Evolutionary conservation across 2,888 invertebrate species (phyloP).

Genomic region (Dryocosmus kuriphilus): DNA sequence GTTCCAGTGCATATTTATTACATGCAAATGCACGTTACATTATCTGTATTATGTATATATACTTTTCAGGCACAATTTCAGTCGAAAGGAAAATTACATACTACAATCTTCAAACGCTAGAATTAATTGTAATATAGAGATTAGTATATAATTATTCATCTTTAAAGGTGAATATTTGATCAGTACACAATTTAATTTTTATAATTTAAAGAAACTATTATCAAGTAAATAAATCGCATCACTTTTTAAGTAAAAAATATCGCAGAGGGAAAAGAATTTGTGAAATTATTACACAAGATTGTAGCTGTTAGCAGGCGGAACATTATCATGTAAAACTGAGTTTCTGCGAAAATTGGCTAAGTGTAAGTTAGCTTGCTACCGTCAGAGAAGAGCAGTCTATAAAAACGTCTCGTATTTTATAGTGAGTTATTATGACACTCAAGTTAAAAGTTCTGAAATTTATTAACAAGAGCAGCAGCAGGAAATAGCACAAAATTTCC

Average conservation of each 20-base stretch:
- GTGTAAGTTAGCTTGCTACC: conserved; percentile 23
- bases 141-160: too few relatives aligned
- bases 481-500: background rate
- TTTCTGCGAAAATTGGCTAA: conserved; percentile 32
- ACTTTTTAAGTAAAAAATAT: background rate
- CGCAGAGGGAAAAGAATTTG: background rate
- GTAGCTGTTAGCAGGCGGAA: conserved; percentile 2
- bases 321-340: conserved; percentile 29
- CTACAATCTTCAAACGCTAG: background rate
- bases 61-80: conserved; percentile 9
- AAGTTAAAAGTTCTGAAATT: conserved; percentile 23
- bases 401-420: conserved; percentile 39
- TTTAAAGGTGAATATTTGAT: background rate
- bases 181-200: background rate
- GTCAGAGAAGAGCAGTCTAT: conserved; percentile 32
- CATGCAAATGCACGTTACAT: conserved; percentile 19
- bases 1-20: conserved; percentile 27
- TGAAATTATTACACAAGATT: conserved; percentile 13
- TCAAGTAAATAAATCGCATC: background rate
- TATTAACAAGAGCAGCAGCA: background rate
- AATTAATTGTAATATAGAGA: too few relatives aligned
- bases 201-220: background rate
- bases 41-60: conserved; percentile 10
- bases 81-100: background rate
- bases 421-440: conserved; percentile 32